Percentiles rank a stretch among this genome's conserved stretches.
Conservation (phyloP, 2,797 vertebrate species). For the Australoheros facetus region DNA sequence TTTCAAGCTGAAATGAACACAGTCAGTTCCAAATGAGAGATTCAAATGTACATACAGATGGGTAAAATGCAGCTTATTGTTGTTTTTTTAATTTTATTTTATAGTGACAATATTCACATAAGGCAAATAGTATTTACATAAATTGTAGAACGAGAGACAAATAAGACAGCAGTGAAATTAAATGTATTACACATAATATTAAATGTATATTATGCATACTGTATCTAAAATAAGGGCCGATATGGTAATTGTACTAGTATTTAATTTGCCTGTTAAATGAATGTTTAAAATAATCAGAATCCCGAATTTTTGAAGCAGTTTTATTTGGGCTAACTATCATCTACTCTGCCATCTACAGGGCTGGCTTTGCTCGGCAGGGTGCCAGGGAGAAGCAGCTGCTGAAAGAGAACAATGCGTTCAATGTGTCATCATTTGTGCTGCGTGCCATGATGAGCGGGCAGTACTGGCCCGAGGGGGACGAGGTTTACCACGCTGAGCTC, state of each 20-base stretch:
- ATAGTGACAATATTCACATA: background rate
- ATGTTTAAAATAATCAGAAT: background rate
- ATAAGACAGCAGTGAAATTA: background rate
- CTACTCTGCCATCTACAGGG: conserved; percentile 76
- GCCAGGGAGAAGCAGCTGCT: conserved; percentile 94
- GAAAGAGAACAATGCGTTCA: conserved; percentile 95
- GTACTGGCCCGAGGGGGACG: conserved; percentile 98
- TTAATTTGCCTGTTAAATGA: background rate
- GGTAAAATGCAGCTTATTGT: background rate
- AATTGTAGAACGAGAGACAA: background rate
- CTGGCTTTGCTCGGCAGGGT: conserved; percentile 93
- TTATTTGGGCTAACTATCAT: conserved; percentile 1
- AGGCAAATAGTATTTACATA: background rate
- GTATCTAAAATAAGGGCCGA: background rate
- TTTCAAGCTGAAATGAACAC: background rate
- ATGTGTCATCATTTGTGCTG: conserved; percentile 94
- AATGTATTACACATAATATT: background rate
- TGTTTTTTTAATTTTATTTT: background rate
- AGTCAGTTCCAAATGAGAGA: background rate
- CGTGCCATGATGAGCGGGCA: conserved; percentile 97
- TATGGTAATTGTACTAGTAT: background rate
- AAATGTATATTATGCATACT: background rate
- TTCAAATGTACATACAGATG: background rate
- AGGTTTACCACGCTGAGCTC: conserved; percentile 95
- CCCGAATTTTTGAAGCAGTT: background rate